phyloP scores from a whole-genome alignment of 2,888 invertebrate genomes.

The Malthinus flaveolus region DNA sequence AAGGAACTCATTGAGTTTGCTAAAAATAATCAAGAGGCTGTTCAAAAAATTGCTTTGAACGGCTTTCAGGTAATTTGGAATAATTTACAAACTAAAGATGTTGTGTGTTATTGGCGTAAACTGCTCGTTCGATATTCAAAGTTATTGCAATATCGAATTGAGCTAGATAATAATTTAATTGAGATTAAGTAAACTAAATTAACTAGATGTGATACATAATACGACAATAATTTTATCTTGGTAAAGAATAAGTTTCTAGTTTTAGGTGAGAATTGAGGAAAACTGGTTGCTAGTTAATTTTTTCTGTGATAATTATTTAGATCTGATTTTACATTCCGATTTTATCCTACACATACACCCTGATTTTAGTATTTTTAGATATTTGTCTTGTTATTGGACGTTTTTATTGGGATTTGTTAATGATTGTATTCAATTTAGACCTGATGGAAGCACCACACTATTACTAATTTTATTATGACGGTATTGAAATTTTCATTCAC shows the following conservation, averaged over 20 bases:
- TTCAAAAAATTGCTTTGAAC: conserved; percentile 76
- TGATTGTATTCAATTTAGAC: no score
- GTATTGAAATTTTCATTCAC: no score
- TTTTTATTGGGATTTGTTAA: no score
- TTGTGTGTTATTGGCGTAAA: conserved; percentile 85
- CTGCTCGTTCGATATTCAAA: conserved; percentile 75
- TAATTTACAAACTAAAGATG: conserved; percentile 78
- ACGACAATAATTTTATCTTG: conserved; percentile 23
- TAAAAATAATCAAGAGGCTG: conserved; percentile 71
- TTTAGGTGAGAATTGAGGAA: neutral
- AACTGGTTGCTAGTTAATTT: neutral
- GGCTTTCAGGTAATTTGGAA: conserved; percentile 85
- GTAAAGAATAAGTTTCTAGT: neutral
- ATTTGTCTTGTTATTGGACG: no score
- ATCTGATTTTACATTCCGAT: no score
- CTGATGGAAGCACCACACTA: no score
- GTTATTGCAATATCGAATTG: conserved; percentile 69
- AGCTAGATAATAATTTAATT: conserved; percentile 60
- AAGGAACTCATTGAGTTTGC: conserved; percentile 75
- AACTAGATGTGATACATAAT: conserved; percentile 7
- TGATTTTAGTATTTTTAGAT: no score
- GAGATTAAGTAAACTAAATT: conserved; percentile 41
- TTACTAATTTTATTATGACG: no score
- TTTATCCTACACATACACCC: no score
- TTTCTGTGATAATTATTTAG: no score